Conservation (phyloP, 2,113 vertebrate species). For the Mugil cephalus region DNA sequence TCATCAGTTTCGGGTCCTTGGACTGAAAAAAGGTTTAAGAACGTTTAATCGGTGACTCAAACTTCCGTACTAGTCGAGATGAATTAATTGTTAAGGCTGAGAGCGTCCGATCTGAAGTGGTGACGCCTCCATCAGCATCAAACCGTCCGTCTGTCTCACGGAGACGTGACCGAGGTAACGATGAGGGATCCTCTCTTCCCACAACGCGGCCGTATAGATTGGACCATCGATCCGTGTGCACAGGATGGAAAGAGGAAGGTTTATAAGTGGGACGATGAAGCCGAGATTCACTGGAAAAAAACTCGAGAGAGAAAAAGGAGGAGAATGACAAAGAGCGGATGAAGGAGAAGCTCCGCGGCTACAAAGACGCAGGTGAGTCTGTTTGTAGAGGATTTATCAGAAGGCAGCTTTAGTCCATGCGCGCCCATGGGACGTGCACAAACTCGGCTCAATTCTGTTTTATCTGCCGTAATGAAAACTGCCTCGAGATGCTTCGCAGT, state of each 20-base stretch:
- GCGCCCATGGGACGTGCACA: too few relatives aligned
- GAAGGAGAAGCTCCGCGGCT: neutral
- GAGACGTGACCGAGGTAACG: slow-evolving; percentile 13
- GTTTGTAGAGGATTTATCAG: neutral
- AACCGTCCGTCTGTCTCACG: neutral
- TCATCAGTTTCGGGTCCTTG: too few relatives aligned
- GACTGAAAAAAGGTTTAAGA: too few relatives aligned
- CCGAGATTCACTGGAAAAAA: too few relatives aligned
- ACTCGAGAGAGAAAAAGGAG: neutral
- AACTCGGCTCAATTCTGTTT: too few relatives aligned
- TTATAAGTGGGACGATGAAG: neutral
- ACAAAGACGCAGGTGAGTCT: neutral
- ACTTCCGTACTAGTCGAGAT: neutral
- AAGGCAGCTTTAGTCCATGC: too few relatives aligned
- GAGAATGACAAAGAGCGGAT: neutral
- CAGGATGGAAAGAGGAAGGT: neutral
- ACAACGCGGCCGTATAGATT: neutral
- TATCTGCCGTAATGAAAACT: too few relatives aligned
- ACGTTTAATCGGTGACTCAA: too few relatives aligned
- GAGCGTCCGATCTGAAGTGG: neutral
- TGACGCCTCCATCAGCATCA: neutral
- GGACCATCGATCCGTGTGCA: slow-evolving; percentile 42
- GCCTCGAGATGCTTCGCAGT: too few relatives aligned
- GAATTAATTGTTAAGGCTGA: neutral
- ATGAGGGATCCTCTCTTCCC: neutral